phyloP scores from a whole-genome alignment of 2,888 invertebrate species.

The Cheilosia grossa region DNA sequence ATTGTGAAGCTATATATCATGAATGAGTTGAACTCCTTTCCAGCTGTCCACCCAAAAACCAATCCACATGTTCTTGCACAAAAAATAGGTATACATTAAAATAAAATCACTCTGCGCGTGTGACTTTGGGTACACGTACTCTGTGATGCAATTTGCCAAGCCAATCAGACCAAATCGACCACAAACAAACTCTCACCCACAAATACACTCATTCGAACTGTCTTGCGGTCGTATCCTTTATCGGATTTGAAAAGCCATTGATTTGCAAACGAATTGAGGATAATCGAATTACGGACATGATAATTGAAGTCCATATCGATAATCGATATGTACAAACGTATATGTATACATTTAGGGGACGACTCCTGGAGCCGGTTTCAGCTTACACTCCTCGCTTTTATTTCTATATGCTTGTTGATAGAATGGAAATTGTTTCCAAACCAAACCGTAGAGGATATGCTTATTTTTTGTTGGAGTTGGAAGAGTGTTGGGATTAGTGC shows the following conservation, averaged over 20 bases:
- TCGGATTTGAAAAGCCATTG: slow-evolving; percentile 27
- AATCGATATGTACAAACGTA: slow-evolving; percentile 51
- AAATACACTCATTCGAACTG: slow-evolving; percentile 1
- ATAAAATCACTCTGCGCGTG: no score
- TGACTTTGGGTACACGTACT: no score
- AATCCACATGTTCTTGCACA: no score
- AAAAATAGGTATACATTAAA: no score
- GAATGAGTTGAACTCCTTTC: no score
- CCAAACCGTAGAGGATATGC: slow-evolving; percentile 12
- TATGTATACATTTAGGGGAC: not conserved
- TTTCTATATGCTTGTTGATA: slow-evolving; percentile 23
- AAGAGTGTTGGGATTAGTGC: not conserved
- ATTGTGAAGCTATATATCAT: no score
- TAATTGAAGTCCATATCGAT: slow-evolving; percentile 67
- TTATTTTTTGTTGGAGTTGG: not conserved
- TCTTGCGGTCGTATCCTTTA: slow-evolving; percentile 17
- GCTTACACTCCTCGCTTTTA: not conserved
- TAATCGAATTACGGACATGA: slow-evolving; percentile 69
- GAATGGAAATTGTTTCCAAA: slow-evolving; percentile 7
- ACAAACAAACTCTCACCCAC: not conserved
- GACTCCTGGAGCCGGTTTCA: slow-evolving; percentile 11
- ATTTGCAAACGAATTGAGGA: slow-evolving; percentile 45
- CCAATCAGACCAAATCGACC: slow-evolving; percentile 28
- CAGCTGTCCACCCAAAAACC: no score
- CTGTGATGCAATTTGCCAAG: not conserved